Evolutionary conservation across 2,888 invertebrate genomes (phyloP).

Genomic region (Lycophotia porphyrea): DNA sequence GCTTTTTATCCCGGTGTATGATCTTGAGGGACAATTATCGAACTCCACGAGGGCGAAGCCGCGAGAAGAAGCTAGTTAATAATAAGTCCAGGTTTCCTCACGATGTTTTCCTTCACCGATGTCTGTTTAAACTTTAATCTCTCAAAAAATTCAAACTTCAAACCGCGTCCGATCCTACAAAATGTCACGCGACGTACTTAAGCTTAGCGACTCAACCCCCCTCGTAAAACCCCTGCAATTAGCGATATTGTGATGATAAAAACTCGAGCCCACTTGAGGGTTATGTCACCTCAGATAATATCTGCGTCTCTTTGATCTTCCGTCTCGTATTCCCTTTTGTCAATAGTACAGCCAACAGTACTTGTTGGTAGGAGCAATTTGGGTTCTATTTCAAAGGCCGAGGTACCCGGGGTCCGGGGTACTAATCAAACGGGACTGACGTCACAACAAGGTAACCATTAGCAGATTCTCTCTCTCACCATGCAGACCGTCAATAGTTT

Average conservation of each 20-base stretch:
- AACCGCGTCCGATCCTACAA: conserved; percentile 15
- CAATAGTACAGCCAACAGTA: conserved; percentile 66
- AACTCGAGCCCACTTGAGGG: conserved; percentile 56
- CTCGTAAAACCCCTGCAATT: conserved; percentile 58
- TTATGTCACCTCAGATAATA: conserved; percentile 54
- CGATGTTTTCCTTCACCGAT: no score
- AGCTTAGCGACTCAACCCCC: conserved; percentile 14
- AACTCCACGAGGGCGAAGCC: no score
- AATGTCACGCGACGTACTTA: conserved; percentile 22
- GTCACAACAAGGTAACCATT: conserved; percentile 60
- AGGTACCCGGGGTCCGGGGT: conserved; percentile 24
- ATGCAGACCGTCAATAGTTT: conserved; percentile 29
- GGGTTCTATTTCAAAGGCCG: conserved; percentile 66
- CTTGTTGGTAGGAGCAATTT: conserved; percentile 68
- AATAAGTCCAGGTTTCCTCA: no score
- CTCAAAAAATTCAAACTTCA: conserved; percentile 2
- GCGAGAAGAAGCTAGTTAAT: no score
- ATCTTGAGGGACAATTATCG: no score
- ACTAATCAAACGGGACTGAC: conserved; percentile 60
- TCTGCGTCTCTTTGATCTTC: conserved; percentile 62
- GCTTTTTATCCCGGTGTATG: no score
- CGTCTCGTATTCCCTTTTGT: conserved; percentile 65
- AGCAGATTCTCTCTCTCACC: conserved; percentile 45
- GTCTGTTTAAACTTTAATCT: not conserved
- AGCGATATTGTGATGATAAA: conserved; percentile 66